phyloP scores from a whole-genome alignment of 2,888 invertebrate species.

The Synergus laeviventris region DNA sequence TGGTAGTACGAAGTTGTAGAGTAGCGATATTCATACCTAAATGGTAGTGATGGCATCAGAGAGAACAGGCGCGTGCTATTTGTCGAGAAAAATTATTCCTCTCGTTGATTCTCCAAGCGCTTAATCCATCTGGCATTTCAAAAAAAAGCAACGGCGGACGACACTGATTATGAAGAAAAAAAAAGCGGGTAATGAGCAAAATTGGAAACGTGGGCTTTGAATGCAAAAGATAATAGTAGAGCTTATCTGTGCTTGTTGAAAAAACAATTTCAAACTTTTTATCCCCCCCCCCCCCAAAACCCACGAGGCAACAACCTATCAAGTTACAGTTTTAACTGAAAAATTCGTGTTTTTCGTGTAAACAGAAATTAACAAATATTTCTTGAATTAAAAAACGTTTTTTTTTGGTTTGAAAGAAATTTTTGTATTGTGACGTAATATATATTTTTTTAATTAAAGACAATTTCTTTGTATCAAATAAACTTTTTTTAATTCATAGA shows the following conservation, averaged over 20 bases:
- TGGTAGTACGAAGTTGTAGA: neutral
- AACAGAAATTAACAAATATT: too few species aligned
- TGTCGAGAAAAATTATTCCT: slow-evolving; percentile 9
- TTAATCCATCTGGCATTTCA: slow-evolving; percentile 23
- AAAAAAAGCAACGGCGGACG: neutral
- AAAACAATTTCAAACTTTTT: neutral
- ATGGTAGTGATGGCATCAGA: slow-evolving; percentile 9
- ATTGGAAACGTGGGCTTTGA: neutral
- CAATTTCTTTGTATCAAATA: too few species aligned
- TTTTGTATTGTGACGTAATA: too few species aligned
- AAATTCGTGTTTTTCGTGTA: too few species aligned
- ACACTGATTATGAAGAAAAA: neutral
- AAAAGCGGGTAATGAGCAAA: neutral
- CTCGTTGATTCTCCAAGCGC: neutral
- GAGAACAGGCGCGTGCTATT: slow-evolving; percentile 20
- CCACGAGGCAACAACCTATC: too few species aligned
- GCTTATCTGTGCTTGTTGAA: neutral
- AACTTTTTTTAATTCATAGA: too few species aligned
- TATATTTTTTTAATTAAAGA: too few species aligned
- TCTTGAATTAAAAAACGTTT: too few species aligned
- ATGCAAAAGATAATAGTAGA: neutral
- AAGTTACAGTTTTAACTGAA: too few species aligned
- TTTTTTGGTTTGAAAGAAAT: too few species aligned
- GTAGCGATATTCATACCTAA: slow-evolving; percentile 28
- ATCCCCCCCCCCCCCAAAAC: too few species aligned